phyloP scores from a whole-genome alignment of 2,888 invertebrate species.

The Opisthograptis luteolata region DNA sequence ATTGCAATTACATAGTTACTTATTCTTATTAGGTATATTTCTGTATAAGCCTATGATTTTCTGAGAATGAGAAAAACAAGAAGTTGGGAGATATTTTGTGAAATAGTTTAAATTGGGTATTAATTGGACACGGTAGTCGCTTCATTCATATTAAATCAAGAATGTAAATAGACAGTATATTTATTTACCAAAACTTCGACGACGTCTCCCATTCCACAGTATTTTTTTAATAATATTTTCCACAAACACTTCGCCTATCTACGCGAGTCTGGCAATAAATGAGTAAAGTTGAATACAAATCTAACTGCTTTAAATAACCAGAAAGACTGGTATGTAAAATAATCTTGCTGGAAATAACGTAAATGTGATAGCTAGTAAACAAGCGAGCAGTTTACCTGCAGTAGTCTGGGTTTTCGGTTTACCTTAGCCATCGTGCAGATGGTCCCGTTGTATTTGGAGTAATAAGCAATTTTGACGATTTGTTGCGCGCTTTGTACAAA shows the following conservation, averaged over 20 bases:
- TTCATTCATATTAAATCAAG: not conserved
- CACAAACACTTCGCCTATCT: not conserved
- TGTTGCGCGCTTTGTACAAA: constrained; percentile 39
- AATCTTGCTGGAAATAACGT: constrained; percentile 25
- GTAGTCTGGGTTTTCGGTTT: constrained; percentile 39
- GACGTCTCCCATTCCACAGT: constrained; percentile 50
- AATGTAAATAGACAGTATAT: not conserved
- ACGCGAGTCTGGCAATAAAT: not conserved
- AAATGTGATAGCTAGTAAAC: constrained; percentile 28
- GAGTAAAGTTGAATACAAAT: constrained; percentile 9
- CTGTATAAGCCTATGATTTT: no score
- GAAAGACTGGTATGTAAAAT: constrained; percentile 64
- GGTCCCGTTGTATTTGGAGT: constrained; percentile 87
- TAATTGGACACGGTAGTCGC: no score
- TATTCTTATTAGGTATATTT: no score
- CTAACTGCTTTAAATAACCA: constrained; percentile 33
- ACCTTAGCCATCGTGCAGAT: constrained; percentile 89
- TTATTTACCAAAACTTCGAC: constrained; percentile 53
- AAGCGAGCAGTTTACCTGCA: constrained; percentile 35
- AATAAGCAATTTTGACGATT: constrained; percentile 86
- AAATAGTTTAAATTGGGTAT: no score
- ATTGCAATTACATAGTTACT: no score
- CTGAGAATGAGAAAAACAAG: no score
- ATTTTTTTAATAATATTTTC: constrained; percentile 17
- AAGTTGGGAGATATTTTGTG: no score